Evolutionary conservation across 2,113 vertebrate species (phyloP), one percentile per base, ranked within the genome.

Genomic region (Macquaria ambigua): DNA sequence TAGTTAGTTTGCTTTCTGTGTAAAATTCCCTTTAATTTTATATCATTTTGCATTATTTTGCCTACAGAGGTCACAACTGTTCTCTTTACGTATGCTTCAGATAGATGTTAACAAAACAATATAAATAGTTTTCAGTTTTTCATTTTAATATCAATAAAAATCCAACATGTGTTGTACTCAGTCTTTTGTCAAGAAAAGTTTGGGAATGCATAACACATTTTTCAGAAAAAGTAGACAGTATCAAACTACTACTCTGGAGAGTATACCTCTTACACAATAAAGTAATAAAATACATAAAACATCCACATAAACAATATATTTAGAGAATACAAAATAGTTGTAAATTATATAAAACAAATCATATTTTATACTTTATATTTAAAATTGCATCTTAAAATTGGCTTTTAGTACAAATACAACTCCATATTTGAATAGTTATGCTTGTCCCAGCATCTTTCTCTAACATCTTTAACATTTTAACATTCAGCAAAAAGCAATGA

Each of bases 201-300:
- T 78, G 61, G 88, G 83, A 91, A 92, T 91, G 88, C 81, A 61
- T 88, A 77, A 79, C 62, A 93, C n/a, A 69, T 74, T 78, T 86
- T 34, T 75, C 48, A 90, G 79, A 88, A 69, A 83, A 82, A 71
- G 71, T 61, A 74, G 66, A 82, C 46, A 18, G 23, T 73, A 56
- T 74, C 25, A 67, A 89, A 89, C 62, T 15, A 31, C 61, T 81
- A 85, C 64, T 58, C 70, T 55, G 61, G 23, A 79, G 68, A 70
- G 21, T 56, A 66, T 52, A 53, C 34, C 25, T 61, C 6, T 67
- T 81, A 74, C 21, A 69, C 41, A 61, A 67, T 53, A 28, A 28
- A 75, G 55, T 50, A 67, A 79, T 63, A 73, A 39, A 74, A 84
- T 59, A 67, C 48, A 74, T 25, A 56, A 83, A 83, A 53, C 41